A percentile compares a stretch with the other conserved stretches of the same genome.
phyloP scores from a whole-genome alignment of 2,888 invertebrate species.

The Romanomermis culicivorax region DNA sequence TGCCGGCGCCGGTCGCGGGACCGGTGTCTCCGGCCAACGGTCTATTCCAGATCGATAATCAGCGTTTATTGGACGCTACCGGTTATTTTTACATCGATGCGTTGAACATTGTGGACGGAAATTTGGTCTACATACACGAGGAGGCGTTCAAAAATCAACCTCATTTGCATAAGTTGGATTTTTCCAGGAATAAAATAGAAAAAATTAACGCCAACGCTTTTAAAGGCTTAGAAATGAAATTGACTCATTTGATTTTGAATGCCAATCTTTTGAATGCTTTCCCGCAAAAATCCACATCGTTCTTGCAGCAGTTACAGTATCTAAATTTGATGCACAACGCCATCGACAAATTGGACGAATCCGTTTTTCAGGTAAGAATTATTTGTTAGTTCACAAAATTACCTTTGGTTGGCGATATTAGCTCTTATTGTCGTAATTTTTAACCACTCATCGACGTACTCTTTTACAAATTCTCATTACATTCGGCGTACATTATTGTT shows the following conservation, averaged over 20 bases:
- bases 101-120: background rate
- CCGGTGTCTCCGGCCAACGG: no score
- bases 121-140: constrained; percentile 12
- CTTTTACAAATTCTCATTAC: no score
- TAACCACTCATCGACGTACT: no score
- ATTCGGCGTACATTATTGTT: background rate
- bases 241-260: constrained; percentile 19
- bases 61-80: no score
- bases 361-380: constrained; percentile 20
- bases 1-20: no score
- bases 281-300: constrained; percentile 22
- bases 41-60: no score
- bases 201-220: constrained; percentile 27
- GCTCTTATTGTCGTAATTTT: no score
- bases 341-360: constrained; percentile 17
- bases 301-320: constrained; percentile 22
- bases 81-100: background rate
- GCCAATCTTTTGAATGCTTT: constrained; percentile 20
- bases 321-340: constrained; percentile 22
- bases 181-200: constrained; percentile 23
- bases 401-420: background rate
- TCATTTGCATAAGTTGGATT: constrained; percentile 21
- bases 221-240: constrained; percentile 20
- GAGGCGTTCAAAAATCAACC: constrained; percentile 23
- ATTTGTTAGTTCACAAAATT: background rate